These are phyloP conservation scores for Aurelia coerulea DNA, from an alignment of 30 jellyfish, hydroid and myxozoan genomes.

Conservation along the genomic window DNA sequence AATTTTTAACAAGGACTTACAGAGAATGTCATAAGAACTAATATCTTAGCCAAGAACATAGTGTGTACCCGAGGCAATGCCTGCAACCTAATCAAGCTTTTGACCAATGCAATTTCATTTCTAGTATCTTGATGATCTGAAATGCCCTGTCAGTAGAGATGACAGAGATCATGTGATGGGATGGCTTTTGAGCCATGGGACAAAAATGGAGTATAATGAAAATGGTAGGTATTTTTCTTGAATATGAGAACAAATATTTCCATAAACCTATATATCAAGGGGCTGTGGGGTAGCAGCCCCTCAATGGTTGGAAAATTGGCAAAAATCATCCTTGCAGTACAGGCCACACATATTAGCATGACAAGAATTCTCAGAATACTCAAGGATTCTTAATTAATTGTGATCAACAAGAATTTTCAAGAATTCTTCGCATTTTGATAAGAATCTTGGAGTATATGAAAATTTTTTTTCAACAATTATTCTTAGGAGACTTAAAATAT, in stretches of 20 bases:
- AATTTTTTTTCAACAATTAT: too few relatives aligned
- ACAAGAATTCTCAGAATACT: too few relatives aligned
- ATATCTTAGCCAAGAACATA: not conserved
- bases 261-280: not conserved
- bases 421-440: too few relatives aligned
- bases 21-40: not conserved
- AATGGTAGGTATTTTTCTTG: conserved; percentile 49
- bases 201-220: conserved; percentile 69
- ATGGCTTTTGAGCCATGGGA: conserved; percentile 93
- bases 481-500: too few relatives aligned
- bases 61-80: not conserved
- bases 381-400: too few relatives aligned
- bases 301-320: not conserved
- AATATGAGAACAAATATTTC: not conserved
- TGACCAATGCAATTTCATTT: conserved; percentile 1
- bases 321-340: too few relatives aligned
- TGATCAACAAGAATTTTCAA: too few relatives aligned
- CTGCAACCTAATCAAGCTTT: not conserved
- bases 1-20: too few relatives aligned
- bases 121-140: conserved; percentile 83
- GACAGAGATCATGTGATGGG: conserved; percentile 53
- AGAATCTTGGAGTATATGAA: too few relatives aligned
- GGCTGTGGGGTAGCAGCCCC: not conserved
- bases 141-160: conserved; percentile 79
- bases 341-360: too few relatives aligned